Conservation (phyloP, 1,140 invertebrate genomes). For the Schlechtendalia chinensis region DNA sequence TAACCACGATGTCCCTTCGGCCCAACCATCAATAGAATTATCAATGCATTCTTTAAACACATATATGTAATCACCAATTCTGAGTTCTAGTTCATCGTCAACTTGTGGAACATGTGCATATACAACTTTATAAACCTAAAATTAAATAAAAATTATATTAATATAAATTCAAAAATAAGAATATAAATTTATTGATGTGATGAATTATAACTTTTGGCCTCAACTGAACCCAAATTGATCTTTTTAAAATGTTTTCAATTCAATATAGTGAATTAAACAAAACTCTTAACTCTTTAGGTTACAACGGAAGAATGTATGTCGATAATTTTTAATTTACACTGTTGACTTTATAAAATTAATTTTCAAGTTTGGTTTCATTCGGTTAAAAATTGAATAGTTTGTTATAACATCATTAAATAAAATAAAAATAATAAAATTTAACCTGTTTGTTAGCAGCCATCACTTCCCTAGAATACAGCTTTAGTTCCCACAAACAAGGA, state of each 20-base stretch:
- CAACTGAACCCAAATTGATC: too few relatives aligned
- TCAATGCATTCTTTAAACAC: constrained; percentile 71
- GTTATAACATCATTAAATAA: not conserved
- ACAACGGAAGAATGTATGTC: too few relatives aligned
- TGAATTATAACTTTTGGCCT: too few relatives aligned
- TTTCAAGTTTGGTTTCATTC: too few relatives aligned
- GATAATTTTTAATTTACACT: too few relatives aligned
- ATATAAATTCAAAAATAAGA: too few relatives aligned
- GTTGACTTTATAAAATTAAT: too few relatives aligned
- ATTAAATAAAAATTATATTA: not conserved
- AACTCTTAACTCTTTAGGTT: too few relatives aligned
- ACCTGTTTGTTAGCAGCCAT: constrained; percentile 74
- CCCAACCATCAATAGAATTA: constrained; percentile 79
- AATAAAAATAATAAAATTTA: constrained; percentile 53
- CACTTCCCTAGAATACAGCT: constrained; percentile 80
- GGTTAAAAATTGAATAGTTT: too few relatives aligned
- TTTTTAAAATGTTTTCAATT: too few relatives aligned
- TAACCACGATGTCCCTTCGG: constrained; percentile 81
- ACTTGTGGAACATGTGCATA: constrained; percentile 75
- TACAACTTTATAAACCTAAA: constrained; percentile 75
- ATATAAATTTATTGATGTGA: too few relatives aligned
- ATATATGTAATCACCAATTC: constrained; percentile 83
- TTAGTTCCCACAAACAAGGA: constrained; percentile 75
- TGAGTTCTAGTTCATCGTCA: constrained; percentile 79
- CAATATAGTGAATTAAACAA: too few relatives aligned